Conservation (phyloP, 2,888 invertebrate species). For the Sisyra terminalis region DNA sequence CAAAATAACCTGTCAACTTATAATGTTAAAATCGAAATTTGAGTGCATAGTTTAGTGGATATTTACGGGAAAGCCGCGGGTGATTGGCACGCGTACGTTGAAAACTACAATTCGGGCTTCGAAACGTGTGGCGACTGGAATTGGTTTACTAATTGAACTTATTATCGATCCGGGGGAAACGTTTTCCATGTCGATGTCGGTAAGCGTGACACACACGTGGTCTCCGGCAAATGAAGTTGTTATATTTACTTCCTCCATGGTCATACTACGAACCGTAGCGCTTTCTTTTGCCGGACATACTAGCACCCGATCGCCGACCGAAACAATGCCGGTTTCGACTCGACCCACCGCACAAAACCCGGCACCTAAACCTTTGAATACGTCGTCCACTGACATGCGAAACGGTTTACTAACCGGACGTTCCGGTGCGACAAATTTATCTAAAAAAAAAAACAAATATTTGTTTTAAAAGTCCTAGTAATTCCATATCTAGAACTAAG, state of each 20-base stretch:
- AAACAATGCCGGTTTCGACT: slow-evolving; percentile 80
- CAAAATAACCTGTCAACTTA: slow-evolving; percentile 42
- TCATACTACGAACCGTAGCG: slow-evolving; percentile 61
- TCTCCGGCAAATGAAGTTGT: slow-evolving; percentile 86
- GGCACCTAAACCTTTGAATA: slow-evolving; percentile 80
- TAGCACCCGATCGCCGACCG: slow-evolving; percentile 70
- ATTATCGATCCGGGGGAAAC: slow-evolving; percentile 75
- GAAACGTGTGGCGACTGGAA: slow-evolving; percentile 67
- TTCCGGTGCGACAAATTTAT: slow-evolving; percentile 72
- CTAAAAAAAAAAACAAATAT: slow-evolving; percentile 24
- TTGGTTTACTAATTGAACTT: slow-evolving; percentile 64
- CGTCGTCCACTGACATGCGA: slow-evolving; percentile 83
- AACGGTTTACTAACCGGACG: slow-evolving; percentile 79
- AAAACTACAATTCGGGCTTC: slow-evolving; percentile 90
- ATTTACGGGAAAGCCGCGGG: slow-evolving; percentile 68
- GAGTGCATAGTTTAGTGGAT: not conserved
- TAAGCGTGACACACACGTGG: slow-evolving; percentile 67
- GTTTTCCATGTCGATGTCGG: slow-evolving; percentile 71
- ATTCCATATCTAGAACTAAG: not conserved
- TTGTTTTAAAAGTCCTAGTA: not conserved
- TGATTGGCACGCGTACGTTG: slow-evolving; percentile 78
- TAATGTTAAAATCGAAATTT: not conserved
- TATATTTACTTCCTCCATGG: slow-evolving; percentile 54
- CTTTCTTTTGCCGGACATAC: slow-evolving; percentile 73
- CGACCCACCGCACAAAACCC: slow-evolving; percentile 82